phyloP scores from a whole-genome alignment of 2,113 vertebrate species.

The Paraplagusia blochii region DNA sequence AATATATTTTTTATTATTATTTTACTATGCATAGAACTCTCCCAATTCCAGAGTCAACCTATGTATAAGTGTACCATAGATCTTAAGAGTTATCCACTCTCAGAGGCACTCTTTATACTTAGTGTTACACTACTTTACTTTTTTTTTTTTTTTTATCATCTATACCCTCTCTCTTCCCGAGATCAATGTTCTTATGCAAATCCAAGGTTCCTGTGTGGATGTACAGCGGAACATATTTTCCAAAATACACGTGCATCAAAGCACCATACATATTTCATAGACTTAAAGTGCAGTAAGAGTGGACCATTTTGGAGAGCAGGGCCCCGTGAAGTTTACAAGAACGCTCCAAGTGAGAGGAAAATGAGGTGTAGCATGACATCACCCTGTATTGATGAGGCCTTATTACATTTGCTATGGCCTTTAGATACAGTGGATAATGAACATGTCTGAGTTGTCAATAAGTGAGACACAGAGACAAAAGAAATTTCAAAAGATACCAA shows the following conservation, averaged over 20 bases:
- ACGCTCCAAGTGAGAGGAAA: conserved; percentile 50
- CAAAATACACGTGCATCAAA: conserved; percentile 73
- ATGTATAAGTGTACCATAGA: conserved; percentile 28
- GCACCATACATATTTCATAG: conserved; percentile 75
- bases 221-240: conserved; percentile 64
- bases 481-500: conserved; percentile 73
- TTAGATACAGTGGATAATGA: conserved; percentile 52
- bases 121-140: conserved; percentile 55
- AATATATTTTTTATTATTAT: too few species aligned
- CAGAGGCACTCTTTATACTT: conserved; percentile 56
- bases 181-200: conserved; percentile 70
- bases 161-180: conserved; percentile 41
- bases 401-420: conserved; percentile 47
- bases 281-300: conserved; percentile 66
- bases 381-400: conserved; percentile 44
- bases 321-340: conserved; percentile 45
- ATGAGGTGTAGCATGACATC: conserved; percentile 43
- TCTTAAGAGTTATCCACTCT: conserved; percentile 43
- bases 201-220: conserved; percentile 62
- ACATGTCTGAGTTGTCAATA: conserved; percentile 66
- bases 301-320: conserved; percentile 58
- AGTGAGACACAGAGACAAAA: conserved; percentile 59
- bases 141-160: conserved; percentile 51
- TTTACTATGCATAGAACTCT: conserved; percentile 4
- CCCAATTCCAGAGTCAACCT: conserved; percentile 24